These are phyloP conservation scores for Ceratoteleas bidentatus DNA, from an alignment of 1,140 invertebrate species.

Conservation along the genomic window DNA sequence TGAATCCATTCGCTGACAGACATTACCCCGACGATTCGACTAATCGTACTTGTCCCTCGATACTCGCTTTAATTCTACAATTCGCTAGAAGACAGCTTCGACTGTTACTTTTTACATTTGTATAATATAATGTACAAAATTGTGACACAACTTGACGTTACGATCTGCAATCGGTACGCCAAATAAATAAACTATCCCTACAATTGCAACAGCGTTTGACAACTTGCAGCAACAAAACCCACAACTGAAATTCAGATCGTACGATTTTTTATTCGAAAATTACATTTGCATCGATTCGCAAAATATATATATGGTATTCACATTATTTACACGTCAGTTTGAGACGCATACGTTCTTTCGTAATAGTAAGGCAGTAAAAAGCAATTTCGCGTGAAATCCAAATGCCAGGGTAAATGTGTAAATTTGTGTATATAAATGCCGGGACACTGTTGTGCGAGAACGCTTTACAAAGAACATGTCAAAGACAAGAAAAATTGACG, in stretches of 20 bases:
- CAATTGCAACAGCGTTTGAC: conserved; percentile 50
- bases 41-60: conserved; percentile 27
- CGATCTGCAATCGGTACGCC: conserved; percentile 12
- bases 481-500: too few relatives aligned
- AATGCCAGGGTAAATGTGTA: too few relatives aligned
- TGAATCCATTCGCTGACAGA: conserved; percentile 14
- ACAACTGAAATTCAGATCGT: neutral
- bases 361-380: too few relatives aligned
- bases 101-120: conserved; percentile 38
- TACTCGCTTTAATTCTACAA: conserved; percentile 7
- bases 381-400: too few relatives aligned
- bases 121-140: conserved; percentile 35
- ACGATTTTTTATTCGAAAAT: neutral
- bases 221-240: conserved; percentile 39
- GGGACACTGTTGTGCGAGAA: too few relatives aligned
- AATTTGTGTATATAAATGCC: too few relatives aligned
- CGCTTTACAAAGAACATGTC: too few relatives aligned
- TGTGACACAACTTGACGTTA: conserved; percentile 16
- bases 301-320: neutral
- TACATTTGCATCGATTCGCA: neutral
- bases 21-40: neutral
- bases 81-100: conserved; percentile 10
- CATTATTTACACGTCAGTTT: too few relatives aligned
- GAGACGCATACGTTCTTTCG: too few relatives aligned
- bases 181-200: conserved; percentile 67